These are phyloP conservation scores for Mactra quadrangularis DNA, from an alignment of 1,140 invertebrate genomes.

Conservation along the genomic window DNA sequence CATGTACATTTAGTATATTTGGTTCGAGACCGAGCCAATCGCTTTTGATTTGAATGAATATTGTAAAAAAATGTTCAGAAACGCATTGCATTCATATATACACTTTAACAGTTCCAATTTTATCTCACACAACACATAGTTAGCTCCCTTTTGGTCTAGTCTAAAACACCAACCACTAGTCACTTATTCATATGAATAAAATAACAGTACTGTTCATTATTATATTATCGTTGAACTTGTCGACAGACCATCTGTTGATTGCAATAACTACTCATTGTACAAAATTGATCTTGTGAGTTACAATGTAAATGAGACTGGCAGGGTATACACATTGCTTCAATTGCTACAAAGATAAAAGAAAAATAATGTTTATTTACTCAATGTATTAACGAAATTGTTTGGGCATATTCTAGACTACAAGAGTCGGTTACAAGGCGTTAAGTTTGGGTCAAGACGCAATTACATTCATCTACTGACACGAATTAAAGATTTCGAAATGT, in stretches of 20 bases:
- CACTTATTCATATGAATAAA: no score
- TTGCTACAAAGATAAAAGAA: background rate
- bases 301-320: conserved; percentile 14
- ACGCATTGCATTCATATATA: background rate
- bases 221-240: background rate
- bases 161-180: no score
- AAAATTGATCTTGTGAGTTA: conserved; percentile 29
- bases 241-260: background rate
- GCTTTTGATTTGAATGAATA: background rate
- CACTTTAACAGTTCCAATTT: background rate
- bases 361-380: no score
- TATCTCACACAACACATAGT: background rate
- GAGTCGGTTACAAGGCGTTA: no score
- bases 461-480: no score
- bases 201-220: background rate
- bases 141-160: no score
- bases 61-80: background rate
- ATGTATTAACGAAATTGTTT: no score
- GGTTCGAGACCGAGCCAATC: background rate
- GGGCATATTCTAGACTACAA: no score
- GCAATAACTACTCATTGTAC: background rate
- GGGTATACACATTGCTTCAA: conserved; percentile 2
- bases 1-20: no score
- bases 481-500: no score
- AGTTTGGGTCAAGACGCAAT: no score